Evolutionary conservation across 2,888 invertebrate genomes (phyloP).

Genomic region (Apotomis capreana): DNA sequence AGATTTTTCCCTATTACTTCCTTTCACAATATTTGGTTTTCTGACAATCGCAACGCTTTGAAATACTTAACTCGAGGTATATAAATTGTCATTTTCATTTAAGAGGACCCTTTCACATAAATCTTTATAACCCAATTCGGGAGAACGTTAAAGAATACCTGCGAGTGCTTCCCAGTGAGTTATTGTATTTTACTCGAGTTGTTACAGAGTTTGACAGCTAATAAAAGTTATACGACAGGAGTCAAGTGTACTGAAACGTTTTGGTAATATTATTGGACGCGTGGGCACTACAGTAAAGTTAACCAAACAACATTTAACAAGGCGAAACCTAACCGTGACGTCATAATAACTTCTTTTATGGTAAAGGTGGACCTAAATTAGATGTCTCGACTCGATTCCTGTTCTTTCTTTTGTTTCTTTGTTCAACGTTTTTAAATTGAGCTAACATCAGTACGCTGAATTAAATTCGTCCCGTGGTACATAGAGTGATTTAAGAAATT

Average conservation of each 20-base stretch:
- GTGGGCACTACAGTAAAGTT: not conserved
- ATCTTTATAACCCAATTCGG: constrained; percentile 29
- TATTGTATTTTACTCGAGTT: constrained; percentile 32
- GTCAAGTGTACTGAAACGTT: constrained; percentile 25
- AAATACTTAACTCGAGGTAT: not conserved
- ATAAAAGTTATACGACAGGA: constrained; percentile 35
- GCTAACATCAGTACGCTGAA: too few species aligned
- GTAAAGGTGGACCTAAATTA: too few species aligned
- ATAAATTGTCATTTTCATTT: constrained; percentile 33
- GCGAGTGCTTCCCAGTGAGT: constrained; percentile 18
- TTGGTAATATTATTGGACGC: constrained; percentile 26
- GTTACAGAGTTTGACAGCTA: constrained; percentile 37
- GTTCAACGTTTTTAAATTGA: too few species aligned
- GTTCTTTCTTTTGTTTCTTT: too few species aligned
- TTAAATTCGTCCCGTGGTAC: too few species aligned
- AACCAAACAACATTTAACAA: not conserved
- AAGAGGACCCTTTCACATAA: constrained; percentile 30
- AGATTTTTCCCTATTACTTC: too few species aligned
- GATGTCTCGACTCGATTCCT: too few species aligned
- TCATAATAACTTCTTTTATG: too few species aligned
- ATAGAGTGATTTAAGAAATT: too few species aligned
- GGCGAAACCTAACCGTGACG: too few species aligned
- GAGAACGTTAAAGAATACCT: constrained; percentile 26
- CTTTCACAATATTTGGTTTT: not conserved
- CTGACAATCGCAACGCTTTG: not conserved